A percentile compares a stretch with the other conserved stretches of the same genome.
Evolutionary conservation across 2,888 invertebrate species (phyloP).

Genomic region (Drosophila multiciliata): DNA sequence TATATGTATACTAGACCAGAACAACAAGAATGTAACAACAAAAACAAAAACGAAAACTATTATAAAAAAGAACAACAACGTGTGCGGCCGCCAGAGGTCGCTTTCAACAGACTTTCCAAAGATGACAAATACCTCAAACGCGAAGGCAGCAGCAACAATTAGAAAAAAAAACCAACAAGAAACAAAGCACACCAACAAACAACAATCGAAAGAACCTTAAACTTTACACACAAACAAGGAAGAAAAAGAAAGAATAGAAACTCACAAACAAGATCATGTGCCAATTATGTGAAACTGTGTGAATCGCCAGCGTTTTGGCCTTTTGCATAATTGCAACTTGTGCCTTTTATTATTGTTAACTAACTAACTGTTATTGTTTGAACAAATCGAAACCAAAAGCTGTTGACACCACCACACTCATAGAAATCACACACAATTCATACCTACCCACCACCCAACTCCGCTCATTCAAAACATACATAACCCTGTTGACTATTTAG

Average conservation of each 20-base stretch:
- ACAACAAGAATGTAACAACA: slow-evolving; percentile 38
- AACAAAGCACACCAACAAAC: slow-evolving; percentile 8
- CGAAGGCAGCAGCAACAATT: slow-evolving; percentile 64
- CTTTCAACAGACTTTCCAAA: slow-evolving; percentile 76
- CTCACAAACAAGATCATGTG: slow-evolving; percentile 60
- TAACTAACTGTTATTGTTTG: slow-evolving; percentile 77
- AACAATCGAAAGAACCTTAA: slow-evolving; percentile 32
- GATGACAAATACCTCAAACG: slow-evolving; percentile 81
- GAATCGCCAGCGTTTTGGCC: slow-evolving; percentile 76
- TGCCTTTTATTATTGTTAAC: slow-evolving; percentile 78
- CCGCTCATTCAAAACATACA: slow-evolving; percentile 29
- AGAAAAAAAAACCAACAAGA: slow-evolving; percentile 32
- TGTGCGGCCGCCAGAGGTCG: slow-evolving; percentile 59
- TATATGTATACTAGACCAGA: slow-evolving; percentile 58
- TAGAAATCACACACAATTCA: slow-evolving; percentile 29
- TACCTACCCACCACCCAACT: slow-evolving; percentile 9
- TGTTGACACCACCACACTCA: slow-evolving; percentile 62
- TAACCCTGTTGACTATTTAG: slow-evolving; percentile 19
- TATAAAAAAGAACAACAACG: slow-evolving; percentile 18
- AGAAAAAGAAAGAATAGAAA: slow-evolving; percentile 35
- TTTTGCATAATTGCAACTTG: slow-evolving; percentile 76
- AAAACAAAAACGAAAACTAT: slow-evolving; percentile 18
- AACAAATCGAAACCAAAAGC: slow-evolving; percentile 75
- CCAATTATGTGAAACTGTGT: slow-evolving; percentile 69
- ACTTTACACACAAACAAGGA: slow-evolving; percentile 10